Evolutionary conservation across 2,797 vertebrate species (phyloP), one percentile per base, ranked within the genome.

Genomic region (Siniperca scherzeri): DNA sequence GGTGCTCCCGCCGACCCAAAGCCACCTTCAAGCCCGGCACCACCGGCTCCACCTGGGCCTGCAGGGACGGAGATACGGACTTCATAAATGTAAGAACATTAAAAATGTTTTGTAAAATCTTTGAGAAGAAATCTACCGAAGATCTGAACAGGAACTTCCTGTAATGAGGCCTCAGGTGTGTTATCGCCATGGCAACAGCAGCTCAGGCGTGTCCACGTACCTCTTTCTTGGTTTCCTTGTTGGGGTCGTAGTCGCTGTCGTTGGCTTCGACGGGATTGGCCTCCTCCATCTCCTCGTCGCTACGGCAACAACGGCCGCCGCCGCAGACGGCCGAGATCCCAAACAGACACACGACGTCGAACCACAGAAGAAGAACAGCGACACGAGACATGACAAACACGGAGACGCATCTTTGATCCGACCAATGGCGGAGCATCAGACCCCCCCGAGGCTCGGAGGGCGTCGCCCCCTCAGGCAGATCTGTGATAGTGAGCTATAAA

Each of bases 201-300:
- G 52, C 50, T 22, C 7, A 9, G 27, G 48, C 2, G 52, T 14
- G 59, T 71, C 11, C 36, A 21, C 25, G 0, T 93, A 99, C 98
- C 97, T 99, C 98, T 94, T 99, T 99, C 94, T 99, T 99, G 36
- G 97, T 83, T 91, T 99, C 98, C 92, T 99, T 99, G 92, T 96
- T 99, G 61, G 98, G 98, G 89, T 99, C 98, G 83, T 99, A 99
- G 96, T 99, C 98, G 73, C 97, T 98, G 94, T 99, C 98, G 12
- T 98, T 96, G 73, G 97, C 96, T 89, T 99, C 97, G 66, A 98
- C 93, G 42, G 97, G 97, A 91, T 97, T 97, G 87, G 97, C 89
- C 74, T 98, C 97, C 92, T 99, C 98, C 89, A 98, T 95, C 0
- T 99, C 98, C 92, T 99, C 98, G 66, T 99, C 98, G 88, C 98